These are phyloP conservation scores for Mechanitis messenoides DNA, from an alignment of 2,888 invertebrate genomes.

Conservation along the genomic window DNA sequence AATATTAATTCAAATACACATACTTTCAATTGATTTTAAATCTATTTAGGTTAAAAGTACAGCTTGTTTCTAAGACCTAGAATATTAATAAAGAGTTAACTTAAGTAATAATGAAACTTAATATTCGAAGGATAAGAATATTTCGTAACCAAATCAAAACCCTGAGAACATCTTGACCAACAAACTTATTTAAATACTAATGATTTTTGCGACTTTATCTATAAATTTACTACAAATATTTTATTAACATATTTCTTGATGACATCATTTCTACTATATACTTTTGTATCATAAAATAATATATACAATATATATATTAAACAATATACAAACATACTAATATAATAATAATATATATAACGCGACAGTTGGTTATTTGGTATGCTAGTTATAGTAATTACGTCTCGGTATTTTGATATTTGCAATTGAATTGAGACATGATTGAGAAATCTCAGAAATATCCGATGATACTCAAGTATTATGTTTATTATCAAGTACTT, in stretches of 20 bases:
- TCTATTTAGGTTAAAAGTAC: too few relatives aligned
- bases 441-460: constrained; percentile 21
- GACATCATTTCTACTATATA: neutral
- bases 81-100: neutral
- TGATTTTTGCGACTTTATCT: neutral
- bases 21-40: too few relatives aligned
- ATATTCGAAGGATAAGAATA: neutral
- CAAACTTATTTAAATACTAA: neutral
- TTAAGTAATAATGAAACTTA: neutral
- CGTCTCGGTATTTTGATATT: constrained; percentile 24
- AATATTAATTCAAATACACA: too few relatives aligned
- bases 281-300: neutral
- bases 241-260: neutral
- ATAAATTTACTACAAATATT: neutral
- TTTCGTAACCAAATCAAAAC: neutral
- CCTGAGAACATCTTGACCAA: neutral
- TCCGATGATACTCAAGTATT: constrained; percentile 10
- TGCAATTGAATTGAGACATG: constrained; percentile 24
- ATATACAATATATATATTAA: neutral
- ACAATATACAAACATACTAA: neutral
- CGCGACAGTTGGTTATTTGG: constrained; percentile 20
- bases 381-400: constrained; percentile 20
- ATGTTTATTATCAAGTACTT: constrained; percentile 2
- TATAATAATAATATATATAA: constrained; percentile 10
- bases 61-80: neutral